Evolutionary conservation across 2,113 vertebrate species (phyloP), one percentile per base, ranked within the genome.

Genomic region (Puntigrus tetrazona): DNA sequence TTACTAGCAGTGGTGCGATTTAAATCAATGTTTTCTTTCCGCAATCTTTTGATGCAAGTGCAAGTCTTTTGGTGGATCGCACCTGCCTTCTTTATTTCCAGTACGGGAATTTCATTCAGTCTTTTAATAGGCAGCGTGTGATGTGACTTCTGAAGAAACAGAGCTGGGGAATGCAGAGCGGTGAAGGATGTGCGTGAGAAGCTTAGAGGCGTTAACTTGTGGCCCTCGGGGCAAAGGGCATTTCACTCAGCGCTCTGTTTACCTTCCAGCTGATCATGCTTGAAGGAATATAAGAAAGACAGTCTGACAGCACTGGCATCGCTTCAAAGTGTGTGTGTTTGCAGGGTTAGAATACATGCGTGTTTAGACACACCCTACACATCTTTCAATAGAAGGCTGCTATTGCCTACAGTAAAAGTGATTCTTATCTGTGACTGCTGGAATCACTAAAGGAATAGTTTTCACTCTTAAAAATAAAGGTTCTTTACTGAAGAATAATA

Each of bases 141-240:
- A 74, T 47, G 29, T 76, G 29, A 25, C 20, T 78, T 57, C 22
- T 78, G 31, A 57, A 25, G 3, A 38, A 1, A 14, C 0, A 3
- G 4, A 25, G 5, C 52, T 78, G 52, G 50, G 52, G 52, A 78
- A 78, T 25, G 50, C 50, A 25, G 41, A 59, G 16, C 11, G 7
- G 52, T 43, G 50, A n/a, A n/a, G 8, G 38, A 7, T 84, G 83
- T 84, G 83, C 83, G 83, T 84, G 83, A 84, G 83, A 84, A 84
- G 73, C 27, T 7, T 3, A 45, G 7, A 63, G 34, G 36, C 52
- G 38, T 63, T 43, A 20, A 3, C 57, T 43, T 63, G 57, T 29
- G 6, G 36, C 77, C 77, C 77, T 63, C 25, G 3, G 25, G 77
- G 34, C 36, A 63, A 9, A 45, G 55, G 55, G 10, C 77, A 78